phyloP scores from a whole-genome alignment of 2,113 vertebrate genomes.

The Ardeotis arabs region DNA sequence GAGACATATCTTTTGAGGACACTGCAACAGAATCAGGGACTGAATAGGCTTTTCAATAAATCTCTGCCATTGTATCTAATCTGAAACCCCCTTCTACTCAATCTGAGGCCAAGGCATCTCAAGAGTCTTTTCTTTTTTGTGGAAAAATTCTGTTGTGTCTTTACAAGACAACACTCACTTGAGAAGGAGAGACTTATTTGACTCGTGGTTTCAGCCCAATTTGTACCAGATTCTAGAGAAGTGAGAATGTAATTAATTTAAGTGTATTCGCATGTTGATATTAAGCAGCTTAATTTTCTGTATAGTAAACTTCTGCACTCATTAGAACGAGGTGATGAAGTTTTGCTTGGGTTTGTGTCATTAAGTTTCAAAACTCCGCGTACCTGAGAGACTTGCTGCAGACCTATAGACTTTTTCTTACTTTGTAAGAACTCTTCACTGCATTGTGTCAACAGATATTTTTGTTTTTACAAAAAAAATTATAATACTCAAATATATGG shows the following conservation, averaged over 20 bases:
- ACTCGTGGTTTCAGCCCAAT: neutral
- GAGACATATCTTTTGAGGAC: neutral
- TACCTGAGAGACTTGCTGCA: neutral
- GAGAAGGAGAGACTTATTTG: neutral
- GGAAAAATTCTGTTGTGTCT: neutral
- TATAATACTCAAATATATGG: neutral
- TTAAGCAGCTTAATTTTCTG: neutral
- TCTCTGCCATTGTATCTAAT: neutral
- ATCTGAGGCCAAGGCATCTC: neutral
- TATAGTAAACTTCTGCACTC: neutral
- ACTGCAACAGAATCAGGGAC: neutral
- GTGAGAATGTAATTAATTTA: neutral
- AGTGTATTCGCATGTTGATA: neutral
- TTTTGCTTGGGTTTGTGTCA: neutral
- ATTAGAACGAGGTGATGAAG: neutral
- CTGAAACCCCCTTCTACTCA: neutral
- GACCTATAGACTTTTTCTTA: neutral
- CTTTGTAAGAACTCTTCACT: neutral
- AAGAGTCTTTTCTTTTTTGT: neutral
- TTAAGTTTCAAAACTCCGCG: neutral
- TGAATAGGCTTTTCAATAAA: neutral
- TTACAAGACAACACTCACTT: neutral
- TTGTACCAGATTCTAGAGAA: neutral
- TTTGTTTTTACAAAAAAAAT: neutral
- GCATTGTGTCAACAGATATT: neutral